Evolutionary conservation across 2,888 invertebrate genomes (phyloP).

Genomic region (Chrysomela aeneicollis): DNA sequence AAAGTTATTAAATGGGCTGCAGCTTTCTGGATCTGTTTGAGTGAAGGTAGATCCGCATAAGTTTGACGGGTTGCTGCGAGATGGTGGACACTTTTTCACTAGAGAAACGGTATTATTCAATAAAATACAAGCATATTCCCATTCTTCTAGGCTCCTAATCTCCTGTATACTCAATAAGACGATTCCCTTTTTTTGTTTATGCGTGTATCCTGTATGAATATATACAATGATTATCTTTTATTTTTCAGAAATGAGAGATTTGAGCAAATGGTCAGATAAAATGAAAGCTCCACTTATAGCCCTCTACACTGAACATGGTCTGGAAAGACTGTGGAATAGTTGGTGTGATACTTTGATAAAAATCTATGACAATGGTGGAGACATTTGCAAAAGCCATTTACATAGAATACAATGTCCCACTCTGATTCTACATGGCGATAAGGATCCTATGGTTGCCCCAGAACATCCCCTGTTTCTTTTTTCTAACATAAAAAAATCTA

Average conservation of each 20-base stretch:
- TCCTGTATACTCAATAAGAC: no score
- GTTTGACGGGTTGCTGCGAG: no score
- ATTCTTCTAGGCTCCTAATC: no score
- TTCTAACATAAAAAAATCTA: slow-evolving; percentile 71
- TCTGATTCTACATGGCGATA: slow-evolving; percentile 82
- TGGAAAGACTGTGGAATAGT: slow-evolving; percentile 72
- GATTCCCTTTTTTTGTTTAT: no score
- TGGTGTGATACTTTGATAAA: slow-evolving; percentile 75
- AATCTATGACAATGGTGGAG: slow-evolving; percentile 70
- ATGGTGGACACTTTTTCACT: no score
- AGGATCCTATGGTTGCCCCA: slow-evolving; percentile 78
- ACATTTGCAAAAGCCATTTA: slow-evolving; percentile 74
- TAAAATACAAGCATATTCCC: no score
- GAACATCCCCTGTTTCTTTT: slow-evolving; percentile 79
- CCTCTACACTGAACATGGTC: slow-evolving; percentile 77
- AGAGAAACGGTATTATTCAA: no score
- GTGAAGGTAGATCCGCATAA: no score
- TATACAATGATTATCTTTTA: no score
- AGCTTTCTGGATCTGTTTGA: no score
- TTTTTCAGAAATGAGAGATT: slow-evolving; percentile 72
- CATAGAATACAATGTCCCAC: slow-evolving; percentile 76
- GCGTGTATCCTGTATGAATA: no score
- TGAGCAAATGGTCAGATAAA: slow-evolving; percentile 79
- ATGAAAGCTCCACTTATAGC: slow-evolving; percentile 78
- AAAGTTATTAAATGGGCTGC: no score